These are phyloP conservation scores for Alethe castanea DNA, from an alignment of 2,113 vertebrate genomes.

Conservation along the genomic window DNA sequence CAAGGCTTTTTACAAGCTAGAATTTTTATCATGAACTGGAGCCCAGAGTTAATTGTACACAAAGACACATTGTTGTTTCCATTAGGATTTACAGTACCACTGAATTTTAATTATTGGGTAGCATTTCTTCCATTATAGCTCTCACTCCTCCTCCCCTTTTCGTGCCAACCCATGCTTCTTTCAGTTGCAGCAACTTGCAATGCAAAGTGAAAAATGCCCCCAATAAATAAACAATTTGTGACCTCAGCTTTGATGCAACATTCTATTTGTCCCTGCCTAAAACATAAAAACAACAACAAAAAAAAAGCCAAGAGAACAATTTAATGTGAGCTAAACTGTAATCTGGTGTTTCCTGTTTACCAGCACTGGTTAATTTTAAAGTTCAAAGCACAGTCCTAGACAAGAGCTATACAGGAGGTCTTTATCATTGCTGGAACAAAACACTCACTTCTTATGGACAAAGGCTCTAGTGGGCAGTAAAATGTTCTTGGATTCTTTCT, in stretches of 20 bases:
- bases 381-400: neutral
- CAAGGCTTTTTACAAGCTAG: constrained; percentile 68
- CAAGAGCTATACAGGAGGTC: constrained; percentile 48
- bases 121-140: constrained; percentile 59
- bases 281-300: neutral
- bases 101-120: constrained; percentile 72
- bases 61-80: constrained; percentile 72
- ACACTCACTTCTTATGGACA: constrained; percentile 9
- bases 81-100: constrained; percentile 66
- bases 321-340: neutral
- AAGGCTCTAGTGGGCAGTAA: constrained; percentile 16
- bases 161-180: constrained; percentile 24
- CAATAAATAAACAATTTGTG: constrained; percentile 22
- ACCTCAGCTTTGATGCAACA: neutral
- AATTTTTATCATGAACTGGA: constrained; percentile 68
- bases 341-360: constrained; percentile 48
- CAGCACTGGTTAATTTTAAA: neutral
- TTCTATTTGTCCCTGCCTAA: neutral
- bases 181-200: neutral
- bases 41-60: constrained; percentile 72
- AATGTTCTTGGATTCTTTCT: constrained; percentile 12
- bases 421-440: constrained; percentile 36
- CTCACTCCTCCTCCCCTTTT: constrained; percentile 29
- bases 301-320: neutral
- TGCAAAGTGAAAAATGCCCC: neutral